Evolutionary conservation across 2,113 vertebrate genomes (phyloP), one percentile per base, ranked within the genome.

Genomic region (Etia nguti): DNA sequence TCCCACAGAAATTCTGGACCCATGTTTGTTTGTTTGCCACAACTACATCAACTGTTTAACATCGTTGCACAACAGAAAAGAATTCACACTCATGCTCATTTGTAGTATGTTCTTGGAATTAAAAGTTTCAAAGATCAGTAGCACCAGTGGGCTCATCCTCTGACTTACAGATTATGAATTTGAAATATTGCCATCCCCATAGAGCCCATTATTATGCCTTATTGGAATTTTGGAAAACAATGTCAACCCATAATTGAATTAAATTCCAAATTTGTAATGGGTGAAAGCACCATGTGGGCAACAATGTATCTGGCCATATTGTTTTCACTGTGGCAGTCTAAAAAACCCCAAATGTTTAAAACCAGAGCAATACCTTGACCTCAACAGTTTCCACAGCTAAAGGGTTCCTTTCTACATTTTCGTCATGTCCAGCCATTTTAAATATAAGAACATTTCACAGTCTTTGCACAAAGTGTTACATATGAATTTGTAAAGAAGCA

Each of bases 111-210:
- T 92, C 52, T 82, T 79, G 48, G n/a, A 59, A 62, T 94, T 92
- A 90, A 92, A 92, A 85, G 84, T 94, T 95, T n/a, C 56, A 54
- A 22, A 80, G 79, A 88, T 90, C 90, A 91, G 88, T 79, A 80
- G 83, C 86, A 85, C 86, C 87, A 22, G 26, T 79, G 86, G 88
- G 83, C 79, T 91, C 83, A 57, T 88, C 82, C 18, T 65, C 22
- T 36, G 12, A 91, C n/a, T 82, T 91, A 90, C 88, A 88, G 86
- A 88, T 88, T 88, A 90, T 87, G 86, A 86, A 90, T 92, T 57
- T 87, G 50, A 90, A 90, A 88, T 86, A 87, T 68, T 88, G 65
- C 50, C 77, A 62, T 38, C 88, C 90, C 90, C 83, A 57, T 48
- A 36, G 22, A 91, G 55, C 22, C 26, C 65, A 79, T 89, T 88